These are phyloP conservation scores for Palythoa caribaeorum DNA, from an alignment of 92 coral and sea anemone species.

Conservation along the genomic window DNA sequence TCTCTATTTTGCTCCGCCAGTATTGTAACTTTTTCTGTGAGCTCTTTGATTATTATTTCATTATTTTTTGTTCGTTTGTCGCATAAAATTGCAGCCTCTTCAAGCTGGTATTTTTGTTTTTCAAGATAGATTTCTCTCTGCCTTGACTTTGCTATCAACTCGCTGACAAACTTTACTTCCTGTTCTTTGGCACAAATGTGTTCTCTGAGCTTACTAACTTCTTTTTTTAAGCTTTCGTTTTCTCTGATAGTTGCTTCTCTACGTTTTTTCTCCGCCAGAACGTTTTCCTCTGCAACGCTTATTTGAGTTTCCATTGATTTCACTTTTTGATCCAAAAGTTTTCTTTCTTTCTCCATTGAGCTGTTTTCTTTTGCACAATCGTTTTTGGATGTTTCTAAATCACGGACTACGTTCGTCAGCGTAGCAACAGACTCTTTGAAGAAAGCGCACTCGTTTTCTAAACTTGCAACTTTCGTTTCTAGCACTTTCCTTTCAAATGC, in stretches of 20 bases:
- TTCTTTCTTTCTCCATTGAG: conserved; percentile 3
- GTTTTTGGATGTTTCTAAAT: neutral
- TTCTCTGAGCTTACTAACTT: conserved; percentile 21
- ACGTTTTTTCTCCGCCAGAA: neutral
- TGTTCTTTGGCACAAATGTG: neutral
- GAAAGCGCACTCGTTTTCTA: conserved; percentile 14
- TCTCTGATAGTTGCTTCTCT: conserved; percentile 15
- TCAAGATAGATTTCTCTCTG: neutral
- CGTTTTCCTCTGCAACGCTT: neutral
- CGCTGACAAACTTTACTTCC: conserved; percentile 6
- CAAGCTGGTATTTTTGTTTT: conserved; percentile 10
- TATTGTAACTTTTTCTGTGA: neutral
- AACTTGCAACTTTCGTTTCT: conserved; percentile 2
- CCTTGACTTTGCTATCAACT: conserved; percentile 6
- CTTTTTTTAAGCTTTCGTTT: neutral
- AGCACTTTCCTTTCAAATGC: neutral
- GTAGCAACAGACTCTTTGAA: neutral
- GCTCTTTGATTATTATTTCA: conserved; percentile 12
- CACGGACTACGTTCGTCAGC: conserved; percentile 10
- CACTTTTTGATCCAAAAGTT: conserved; percentile 18
- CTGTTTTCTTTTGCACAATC: neutral
- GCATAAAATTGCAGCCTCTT: neutral
- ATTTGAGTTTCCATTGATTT: neutral
- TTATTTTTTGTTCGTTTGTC: neutral
- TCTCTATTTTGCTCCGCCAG: conserved; percentile 17